These are phyloP conservation scores for Pagrus major DNA, from an alignment of 2,113 vertebrate genomes.

Conservation along the genomic window DNA sequence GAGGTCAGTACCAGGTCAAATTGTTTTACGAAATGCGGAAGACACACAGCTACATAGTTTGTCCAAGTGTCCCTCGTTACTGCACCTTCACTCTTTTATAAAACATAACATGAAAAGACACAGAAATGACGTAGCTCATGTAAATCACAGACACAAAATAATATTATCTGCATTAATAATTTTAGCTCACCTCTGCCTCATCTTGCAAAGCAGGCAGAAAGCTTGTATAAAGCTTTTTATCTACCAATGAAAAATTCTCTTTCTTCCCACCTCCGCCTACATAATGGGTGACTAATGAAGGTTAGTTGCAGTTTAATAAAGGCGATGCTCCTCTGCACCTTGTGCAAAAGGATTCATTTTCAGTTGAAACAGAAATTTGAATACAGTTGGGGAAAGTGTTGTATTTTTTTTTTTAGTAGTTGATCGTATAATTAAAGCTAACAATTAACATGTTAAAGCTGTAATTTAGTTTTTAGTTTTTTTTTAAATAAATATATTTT, in stretches of 20 bases:
- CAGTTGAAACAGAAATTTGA: constrained; percentile 39
- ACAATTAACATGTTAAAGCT: not conserved
- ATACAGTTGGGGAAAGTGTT: not conserved
- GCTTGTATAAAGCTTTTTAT: constrained; percentile 36
- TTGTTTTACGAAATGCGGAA: fast-evolving
- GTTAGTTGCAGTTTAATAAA: constrained; percentile 37
- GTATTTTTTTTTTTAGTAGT: not conserved
- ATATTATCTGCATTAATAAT: not conserved
- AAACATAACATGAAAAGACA: not conserved
- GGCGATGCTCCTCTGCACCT: constrained; percentile 20
- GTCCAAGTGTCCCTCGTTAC: no score
- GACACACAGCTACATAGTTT: not conserved
- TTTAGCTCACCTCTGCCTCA: constrained; percentile 44
- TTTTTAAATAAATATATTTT: no score
- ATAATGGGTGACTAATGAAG: constrained; percentile 14
- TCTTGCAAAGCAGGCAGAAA: constrained; percentile 34
- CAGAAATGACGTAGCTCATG: not conserved
- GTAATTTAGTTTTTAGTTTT: no score
- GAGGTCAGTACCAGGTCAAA: constrained; percentile 83
- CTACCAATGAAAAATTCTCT: constrained; percentile 38
- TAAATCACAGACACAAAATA: not conserved
- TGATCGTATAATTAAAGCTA: constrained; percentile 3
- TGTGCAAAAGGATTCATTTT: constrained; percentile 46
- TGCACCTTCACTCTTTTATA: no score
- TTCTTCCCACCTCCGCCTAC: constrained; percentile 22